phyloP scores from a whole-genome alignment of 2,113 vertebrate species.

The Noturus placidus region DNA sequence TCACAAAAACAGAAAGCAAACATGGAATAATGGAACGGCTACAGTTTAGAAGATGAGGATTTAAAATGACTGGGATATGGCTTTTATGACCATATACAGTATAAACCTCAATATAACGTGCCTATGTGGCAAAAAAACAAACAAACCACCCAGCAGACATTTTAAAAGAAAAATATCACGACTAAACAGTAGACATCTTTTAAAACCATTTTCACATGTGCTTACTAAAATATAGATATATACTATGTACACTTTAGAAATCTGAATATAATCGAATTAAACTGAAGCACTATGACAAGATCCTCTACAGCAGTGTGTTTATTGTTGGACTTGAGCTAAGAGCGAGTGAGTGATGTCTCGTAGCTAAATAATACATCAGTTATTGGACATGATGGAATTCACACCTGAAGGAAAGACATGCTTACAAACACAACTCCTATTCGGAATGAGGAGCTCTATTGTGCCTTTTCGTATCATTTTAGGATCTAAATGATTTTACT shows the following conservation, averaged over 20 bases:
- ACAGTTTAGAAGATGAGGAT: background rate
- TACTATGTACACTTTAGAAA: slow-evolving; percentile 45
- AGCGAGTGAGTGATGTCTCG: background rate
- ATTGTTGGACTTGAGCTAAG: background rate
- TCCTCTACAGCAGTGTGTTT: slow-evolving; percentile 19
- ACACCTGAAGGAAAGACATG: background rate
- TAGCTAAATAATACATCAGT: background rate
- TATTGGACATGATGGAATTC: background rate
- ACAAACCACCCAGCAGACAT: background rate
- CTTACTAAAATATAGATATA: slow-evolving; percentile 51
- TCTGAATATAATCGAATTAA: slow-evolving; percentile 39
- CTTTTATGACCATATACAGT: background rate
- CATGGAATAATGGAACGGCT: background rate
- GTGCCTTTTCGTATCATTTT: background rate
- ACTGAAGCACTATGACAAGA: slow-evolving; percentile 15
- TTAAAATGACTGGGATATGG: background rate
- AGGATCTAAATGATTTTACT: background rate
- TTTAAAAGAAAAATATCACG: background rate
- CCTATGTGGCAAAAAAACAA: background rate
- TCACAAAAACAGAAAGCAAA: background rate
- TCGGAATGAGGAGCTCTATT: background rate
- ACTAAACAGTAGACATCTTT: background rate
- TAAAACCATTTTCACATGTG: background rate
- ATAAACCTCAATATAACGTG: slow-evolving; percentile 23
- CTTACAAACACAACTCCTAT: background rate